Conservation (phyloP, 2,797 vertebrate genomes). For the Clarias fuscus region DNA sequence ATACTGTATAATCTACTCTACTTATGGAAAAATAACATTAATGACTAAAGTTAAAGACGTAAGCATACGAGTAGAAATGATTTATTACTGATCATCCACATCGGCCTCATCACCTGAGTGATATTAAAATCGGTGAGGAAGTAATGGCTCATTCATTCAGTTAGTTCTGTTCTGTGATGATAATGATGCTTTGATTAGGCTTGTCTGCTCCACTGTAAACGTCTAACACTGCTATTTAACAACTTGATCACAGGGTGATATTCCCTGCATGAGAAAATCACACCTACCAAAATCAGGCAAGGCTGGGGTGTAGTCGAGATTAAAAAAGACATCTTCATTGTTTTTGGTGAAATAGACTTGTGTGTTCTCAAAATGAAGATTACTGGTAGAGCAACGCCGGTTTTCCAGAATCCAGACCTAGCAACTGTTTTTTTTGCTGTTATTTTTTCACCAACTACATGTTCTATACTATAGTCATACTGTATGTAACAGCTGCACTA, state of each 20-base stretch:
- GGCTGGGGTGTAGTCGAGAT: not conserved
- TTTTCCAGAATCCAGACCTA: not conserved
- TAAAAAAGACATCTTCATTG: not conserved
- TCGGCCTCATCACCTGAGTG: not conserved
- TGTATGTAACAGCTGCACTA: not conserved
- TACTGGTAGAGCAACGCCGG: not conserved
- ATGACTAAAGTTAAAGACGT: not conserved
- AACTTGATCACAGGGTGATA: not conserved
- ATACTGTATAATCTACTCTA: not conserved
- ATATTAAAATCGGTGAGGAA: not conserved
- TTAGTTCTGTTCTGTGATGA: not conserved
- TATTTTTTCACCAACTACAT: not conserved
- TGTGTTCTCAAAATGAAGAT: not conserved
- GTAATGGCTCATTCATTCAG: not conserved
- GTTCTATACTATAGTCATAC: too few relatives aligned
- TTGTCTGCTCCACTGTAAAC: not conserved
- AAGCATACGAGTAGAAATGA: not conserved
- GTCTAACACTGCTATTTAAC: not conserved
- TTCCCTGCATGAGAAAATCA: not conserved
- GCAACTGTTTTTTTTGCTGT: not conserved
- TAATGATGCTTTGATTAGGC: not conserved
- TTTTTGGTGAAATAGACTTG: not conserved
- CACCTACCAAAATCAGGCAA: not conserved
- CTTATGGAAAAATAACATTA: not conserved
- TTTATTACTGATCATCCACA: not conserved